These are phyloP conservation scores for Caenorhabditis latens DNA, from an alignment of 1,140 invertebrate genomes.

Conservation along the genomic window DNA sequence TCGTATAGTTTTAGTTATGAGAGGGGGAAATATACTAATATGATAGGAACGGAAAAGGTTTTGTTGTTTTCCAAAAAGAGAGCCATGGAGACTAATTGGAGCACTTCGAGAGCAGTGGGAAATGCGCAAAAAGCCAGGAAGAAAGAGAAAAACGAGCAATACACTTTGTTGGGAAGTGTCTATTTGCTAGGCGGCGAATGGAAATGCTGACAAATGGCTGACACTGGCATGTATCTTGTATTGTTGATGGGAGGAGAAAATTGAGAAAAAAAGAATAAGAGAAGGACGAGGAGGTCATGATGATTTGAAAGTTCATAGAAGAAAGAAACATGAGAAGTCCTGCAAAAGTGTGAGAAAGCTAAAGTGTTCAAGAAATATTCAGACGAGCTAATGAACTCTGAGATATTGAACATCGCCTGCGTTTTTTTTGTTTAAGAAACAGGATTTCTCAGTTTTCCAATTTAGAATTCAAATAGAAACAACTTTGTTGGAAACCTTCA, in stretches of 20 bases:
- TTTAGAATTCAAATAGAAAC: too few relatives aligned
- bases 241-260: not conserved
- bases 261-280: not conserved
- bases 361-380: too few relatives aligned
- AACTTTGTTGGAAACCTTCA: too few relatives aligned
- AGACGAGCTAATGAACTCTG: too few relatives aligned
- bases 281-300: not conserved
- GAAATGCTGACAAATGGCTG: constrained; percentile 50
- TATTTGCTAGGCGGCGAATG: constrained; percentile 7
- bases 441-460: too few relatives aligned
- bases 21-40: not conserved
- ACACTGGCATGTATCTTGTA: constrained; percentile 35
- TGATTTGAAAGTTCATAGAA: not conserved
- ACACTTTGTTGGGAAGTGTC: not conserved
- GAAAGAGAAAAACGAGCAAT: not conserved
- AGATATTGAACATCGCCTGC: too few relatives aligned
- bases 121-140: not conserved
- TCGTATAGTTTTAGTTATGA: not conserved
- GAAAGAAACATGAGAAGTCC: not conserved
- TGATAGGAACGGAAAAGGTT: not conserved
- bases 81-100: constrained; percentile 1
- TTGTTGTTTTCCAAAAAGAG: not conserved
- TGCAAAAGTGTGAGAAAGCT: too few relatives aligned
- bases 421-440: too few relatives aligned
- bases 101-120: not conserved